Evolutionary conservation across 2,113 vertebrate genomes (phyloP), one percentile per base, ranked within the genome.

Genomic region (Lophotis ruficrista): DNA sequence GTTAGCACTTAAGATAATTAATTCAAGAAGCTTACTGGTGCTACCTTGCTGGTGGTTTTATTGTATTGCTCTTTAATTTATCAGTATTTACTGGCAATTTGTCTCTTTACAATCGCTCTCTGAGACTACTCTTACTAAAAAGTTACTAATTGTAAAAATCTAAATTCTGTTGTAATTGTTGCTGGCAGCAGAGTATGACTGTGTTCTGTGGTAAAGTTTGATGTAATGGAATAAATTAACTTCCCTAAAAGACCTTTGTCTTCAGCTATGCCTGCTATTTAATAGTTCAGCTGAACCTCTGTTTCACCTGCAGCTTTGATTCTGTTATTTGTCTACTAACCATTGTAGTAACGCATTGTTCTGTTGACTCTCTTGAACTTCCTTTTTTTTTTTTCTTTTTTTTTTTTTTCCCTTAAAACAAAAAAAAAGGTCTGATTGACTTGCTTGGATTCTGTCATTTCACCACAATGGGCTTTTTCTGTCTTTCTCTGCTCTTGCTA

Each of bases 331-430:
- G 33, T 86, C 70, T 60, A 3, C 38, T 73, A 71, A 47, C 23
- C 51, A 77, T 88, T 96, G 83, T 86, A 83, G 79, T 69, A 80
- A 61, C 69, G 66, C 53, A 79, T 90, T 95, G 93, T 96, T 96
- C 89, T 85, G 37, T 75, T 97, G 76, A 87, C 89, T 94, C 68
- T 88, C 73, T 76, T 94, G 94, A 93, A 95, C 93, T 96, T 95
- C 95, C 87, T 70, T 51, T 21, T 57, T 65, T 64, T 61, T 81
- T 79, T 41, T 53, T 23, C n/a, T n/a, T 70, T 51, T 21, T 57
- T 65, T 64, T 61, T 81, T 79, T 41, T 53, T 23, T 25, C 6
- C 37, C 25, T 37, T 90, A 79, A 27, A 37, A n/a, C n/a, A n/a
- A 16, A 56, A 35, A 43, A 54, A 69, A 38, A 65, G 28, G 7